These are phyloP conservation scores for Rhinoraja longicauda DNA, from an alignment of 2,797 vertebrate genomes.

Conservation along the genomic window DNA sequence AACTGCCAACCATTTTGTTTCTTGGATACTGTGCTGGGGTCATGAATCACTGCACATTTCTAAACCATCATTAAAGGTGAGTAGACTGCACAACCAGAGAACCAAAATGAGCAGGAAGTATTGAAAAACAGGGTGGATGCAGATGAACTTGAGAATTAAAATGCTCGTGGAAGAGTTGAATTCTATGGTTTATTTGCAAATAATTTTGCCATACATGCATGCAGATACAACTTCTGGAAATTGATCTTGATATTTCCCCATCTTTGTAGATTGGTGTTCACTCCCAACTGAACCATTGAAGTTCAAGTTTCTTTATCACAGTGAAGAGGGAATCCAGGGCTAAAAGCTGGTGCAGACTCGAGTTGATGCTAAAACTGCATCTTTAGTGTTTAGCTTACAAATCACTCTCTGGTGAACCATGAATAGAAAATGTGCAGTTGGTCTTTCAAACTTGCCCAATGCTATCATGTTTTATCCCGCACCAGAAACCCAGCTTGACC, in stretches of 20 bases:
- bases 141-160: not conserved
- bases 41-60: not conserved
- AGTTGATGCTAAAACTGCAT: not conserved
- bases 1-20: not conserved
- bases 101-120: not conserved
- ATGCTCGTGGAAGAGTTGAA: not conserved
- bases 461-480: not conserved
- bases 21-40: not conserved
- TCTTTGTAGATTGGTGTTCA: not conserved
- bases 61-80: not conserved
- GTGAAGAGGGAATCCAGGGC: not conserved
- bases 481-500: not conserved
- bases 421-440: not conserved
- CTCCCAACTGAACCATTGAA: not conserved
- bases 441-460: not conserved
- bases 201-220: not conserved
- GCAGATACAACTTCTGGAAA: not conserved
- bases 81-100: not conserved
- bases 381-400: not conserved
- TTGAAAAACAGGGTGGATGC: not conserved
- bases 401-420: not conserved
- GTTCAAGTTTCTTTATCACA: not conserved
- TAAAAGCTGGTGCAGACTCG: not conserved
- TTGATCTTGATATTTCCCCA: not conserved
- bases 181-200: not conserved